A percentile compares a stretch with the other conserved stretches of the same genome.
phyloP scores from a whole-genome alignment of 2,888 invertebrate genomes.

The Osmoderma eremita region DNA sequence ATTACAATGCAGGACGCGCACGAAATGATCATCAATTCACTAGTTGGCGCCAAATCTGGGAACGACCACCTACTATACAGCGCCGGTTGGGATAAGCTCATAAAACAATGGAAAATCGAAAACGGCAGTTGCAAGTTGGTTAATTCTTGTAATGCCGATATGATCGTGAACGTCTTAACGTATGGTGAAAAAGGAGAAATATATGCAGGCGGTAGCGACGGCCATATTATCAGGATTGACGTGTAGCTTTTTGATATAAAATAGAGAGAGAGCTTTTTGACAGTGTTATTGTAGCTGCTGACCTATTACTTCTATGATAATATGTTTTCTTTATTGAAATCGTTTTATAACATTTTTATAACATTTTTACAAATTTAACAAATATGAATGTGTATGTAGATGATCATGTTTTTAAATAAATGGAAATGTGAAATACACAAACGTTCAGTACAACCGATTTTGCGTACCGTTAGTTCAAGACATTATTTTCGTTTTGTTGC shows the following conservation, averaged over 20 bases:
- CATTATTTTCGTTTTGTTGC: too few species aligned
- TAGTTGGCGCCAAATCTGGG: slow-evolving; percentile 57
- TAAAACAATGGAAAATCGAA: slow-evolving; percentile 63
- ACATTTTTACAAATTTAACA: too few species aligned
- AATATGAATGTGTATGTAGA: too few species aligned
- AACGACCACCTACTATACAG: slow-evolving; percentile 59
- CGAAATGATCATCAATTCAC: slow-evolving; percentile 64
- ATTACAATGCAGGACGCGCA: slow-evolving; percentile 59
- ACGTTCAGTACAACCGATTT: background rate
- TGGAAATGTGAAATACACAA: background rate
- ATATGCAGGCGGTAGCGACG: slow-evolving; percentile 71
- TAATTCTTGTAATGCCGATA: slow-evolving; percentile 51
- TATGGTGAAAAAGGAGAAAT: slow-evolving; percentile 55
- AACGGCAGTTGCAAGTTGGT: slow-evolving; percentile 44
- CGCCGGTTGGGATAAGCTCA: slow-evolving; percentile 65
- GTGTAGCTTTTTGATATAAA: background rate
- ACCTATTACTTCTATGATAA: too few species aligned
- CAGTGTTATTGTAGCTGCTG: too few species aligned
- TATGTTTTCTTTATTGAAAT: too few species aligned
- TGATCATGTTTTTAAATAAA: too few species aligned
- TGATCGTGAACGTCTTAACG: slow-evolving; percentile 54
- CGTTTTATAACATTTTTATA: too few species aligned
- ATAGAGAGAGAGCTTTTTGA: too few species aligned
- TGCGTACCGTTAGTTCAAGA: too few species aligned
- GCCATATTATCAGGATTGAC: slow-evolving; percentile 60